phyloP scores from a whole-genome alignment of 2,888 invertebrate species.

The Danaus chrysippus region DNA sequence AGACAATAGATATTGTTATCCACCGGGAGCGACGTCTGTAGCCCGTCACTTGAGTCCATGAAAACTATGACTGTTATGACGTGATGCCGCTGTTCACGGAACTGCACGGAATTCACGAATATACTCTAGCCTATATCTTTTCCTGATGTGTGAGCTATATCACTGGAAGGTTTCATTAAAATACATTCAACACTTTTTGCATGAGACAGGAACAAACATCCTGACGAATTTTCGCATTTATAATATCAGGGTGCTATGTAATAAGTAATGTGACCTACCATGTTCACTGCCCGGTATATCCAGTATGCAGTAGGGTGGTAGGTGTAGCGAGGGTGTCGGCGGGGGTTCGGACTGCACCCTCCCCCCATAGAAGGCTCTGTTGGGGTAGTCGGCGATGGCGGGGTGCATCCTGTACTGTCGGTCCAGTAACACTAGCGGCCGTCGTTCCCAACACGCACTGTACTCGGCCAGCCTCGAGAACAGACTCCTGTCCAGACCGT shows the following conservation, averaged over 20 bases:
- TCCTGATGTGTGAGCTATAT: too few species aligned
- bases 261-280: not conserved
- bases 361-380: conserved; percentile 83
- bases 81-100: too few species aligned
- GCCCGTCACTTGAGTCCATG: conserved; percentile 62
- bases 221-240: too few species aligned
- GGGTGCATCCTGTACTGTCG: conserved; percentile 93
- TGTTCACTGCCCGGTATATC: conserved; percentile 43
- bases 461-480: conserved; percentile 85
- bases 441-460: conserved; percentile 56
- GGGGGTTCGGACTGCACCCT: conserved; percentile 59
- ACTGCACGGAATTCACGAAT: too few species aligned
- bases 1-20: not conserved
- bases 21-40: conserved; percentile 26
- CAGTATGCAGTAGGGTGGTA: conserved; percentile 59
- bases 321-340: conserved; percentile 38
- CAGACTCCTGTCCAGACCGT: conserved; percentile 85
- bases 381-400: conserved; percentile 89
- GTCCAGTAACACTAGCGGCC: conserved; percentile 77
- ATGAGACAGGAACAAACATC: not conserved
- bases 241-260: too few species aligned
- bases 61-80: too few species aligned
- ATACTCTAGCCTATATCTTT: too few species aligned
- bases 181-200: conserved; percentile 27
- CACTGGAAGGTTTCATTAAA: too few species aligned